These are phyloP conservation scores for Muscina levida DNA, from an alignment of 2,888 invertebrate species.

Conservation along the genomic window DNA sequence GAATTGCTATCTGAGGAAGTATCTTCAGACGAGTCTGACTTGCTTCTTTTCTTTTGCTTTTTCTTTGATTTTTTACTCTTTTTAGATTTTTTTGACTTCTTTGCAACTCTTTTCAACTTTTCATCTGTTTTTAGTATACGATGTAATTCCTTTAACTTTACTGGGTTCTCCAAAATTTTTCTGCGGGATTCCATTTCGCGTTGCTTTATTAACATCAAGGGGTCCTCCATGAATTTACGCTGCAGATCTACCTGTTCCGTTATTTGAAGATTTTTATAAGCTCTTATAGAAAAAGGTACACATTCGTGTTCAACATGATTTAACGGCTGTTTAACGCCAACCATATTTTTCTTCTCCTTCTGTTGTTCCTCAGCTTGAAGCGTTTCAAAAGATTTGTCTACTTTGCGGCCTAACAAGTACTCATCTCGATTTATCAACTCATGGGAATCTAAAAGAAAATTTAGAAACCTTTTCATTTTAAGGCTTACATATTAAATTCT, in stretches of 20 bases:
- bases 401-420: conserved; percentile 88
- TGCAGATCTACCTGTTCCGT: conserved; percentile 90
- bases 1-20: conserved; percentile 67
- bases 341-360: conserved; percentile 70
- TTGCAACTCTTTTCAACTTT: conserved; percentile 70
- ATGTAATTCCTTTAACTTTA: conserved; percentile 92
- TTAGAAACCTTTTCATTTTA: not conserved
- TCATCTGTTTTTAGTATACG: conserved; percentile 86
- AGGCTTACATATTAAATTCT: not conserved
- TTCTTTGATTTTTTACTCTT: conserved; percentile 70
- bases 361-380: conserved; percentile 82
- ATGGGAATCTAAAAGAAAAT: conserved; percentile 33
- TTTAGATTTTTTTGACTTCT: conserved; percentile 70
- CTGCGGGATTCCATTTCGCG: conserved; percentile 93
- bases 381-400: conserved; percentile 88
- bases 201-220: conserved; percentile 92
- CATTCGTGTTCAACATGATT: conserved; percentile 88
- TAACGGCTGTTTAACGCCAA: conserved; percentile 81
- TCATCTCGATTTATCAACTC: conserved; percentile 87
- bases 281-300: conserved; percentile 87
- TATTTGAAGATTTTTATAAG: conserved; percentile 79
- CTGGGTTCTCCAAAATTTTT: conserved; percentile 93
- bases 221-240: conserved; percentile 95
- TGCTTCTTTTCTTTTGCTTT: conserved; percentile 72
- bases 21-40: conserved; percentile 73